These are phyloP conservation scores for Leptopilina boulardi DNA, from an alignment of 1,140 invertebrate species.

Conservation along the genomic window DNA sequence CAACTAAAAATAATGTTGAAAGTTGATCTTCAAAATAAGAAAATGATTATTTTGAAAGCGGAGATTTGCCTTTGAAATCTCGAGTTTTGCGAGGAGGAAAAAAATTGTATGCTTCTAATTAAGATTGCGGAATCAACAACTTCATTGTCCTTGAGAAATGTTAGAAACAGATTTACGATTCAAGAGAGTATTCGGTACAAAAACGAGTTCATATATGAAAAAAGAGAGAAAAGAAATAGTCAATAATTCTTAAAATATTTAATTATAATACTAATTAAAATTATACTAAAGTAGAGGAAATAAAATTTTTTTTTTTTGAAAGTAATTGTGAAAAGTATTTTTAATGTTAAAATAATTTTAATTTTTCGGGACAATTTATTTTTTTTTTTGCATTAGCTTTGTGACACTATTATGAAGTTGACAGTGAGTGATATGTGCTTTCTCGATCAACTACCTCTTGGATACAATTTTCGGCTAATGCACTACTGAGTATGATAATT, in stretches of 20 bases:
- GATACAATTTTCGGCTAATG: constrained; percentile 24
- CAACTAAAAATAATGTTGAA: too few relatives aligned
- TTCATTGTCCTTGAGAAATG: neutral
- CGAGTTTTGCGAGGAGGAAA: neutral
- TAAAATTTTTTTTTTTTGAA: too few relatives aligned
- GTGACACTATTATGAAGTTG: neutral
- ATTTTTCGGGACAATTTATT: too few relatives aligned
- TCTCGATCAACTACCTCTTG: constrained; percentile 10
- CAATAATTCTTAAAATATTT: too few relatives aligned
- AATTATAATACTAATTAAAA: too few relatives aligned
- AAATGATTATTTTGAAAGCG: neutral
- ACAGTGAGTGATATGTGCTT: neutral
- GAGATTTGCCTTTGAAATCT: neutral
- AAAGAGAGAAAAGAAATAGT: too few relatives aligned
- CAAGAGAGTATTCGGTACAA: too few relatives aligned
- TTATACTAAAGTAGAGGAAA: too few relatives aligned
- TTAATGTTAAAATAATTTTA: too few relatives aligned
- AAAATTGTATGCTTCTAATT: neutral
- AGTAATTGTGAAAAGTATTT: too few relatives aligned
- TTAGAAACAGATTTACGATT: neutral
- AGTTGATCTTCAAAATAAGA: neutral
- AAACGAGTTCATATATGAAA: too few relatives aligned
- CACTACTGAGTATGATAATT: constrained; percentile 42
- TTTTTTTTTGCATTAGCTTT: neutral
- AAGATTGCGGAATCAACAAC: constrained; percentile 2